Evolutionary conservation across 2,797 vertebrate species (phyloP).

Genomic region (Dipus sagitta): DNA sequence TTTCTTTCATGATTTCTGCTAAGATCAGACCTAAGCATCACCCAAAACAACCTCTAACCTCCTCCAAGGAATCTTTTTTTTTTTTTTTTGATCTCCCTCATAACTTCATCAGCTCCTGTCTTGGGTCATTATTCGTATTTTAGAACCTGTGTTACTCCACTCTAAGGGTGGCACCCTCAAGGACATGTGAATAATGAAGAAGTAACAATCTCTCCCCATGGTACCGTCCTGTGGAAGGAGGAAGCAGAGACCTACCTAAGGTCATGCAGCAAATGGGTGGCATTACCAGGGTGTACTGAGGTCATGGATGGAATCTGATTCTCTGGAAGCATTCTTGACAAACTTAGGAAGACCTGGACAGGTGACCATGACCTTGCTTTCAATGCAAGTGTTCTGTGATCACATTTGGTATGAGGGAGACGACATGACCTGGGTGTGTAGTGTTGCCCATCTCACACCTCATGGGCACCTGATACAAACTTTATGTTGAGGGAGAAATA

Average conservation of each 20-base stretch:
- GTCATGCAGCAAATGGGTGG: neutral
- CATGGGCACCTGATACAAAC: neutral
- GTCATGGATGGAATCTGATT: neutral
- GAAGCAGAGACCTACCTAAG: neutral
- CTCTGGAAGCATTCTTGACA: neutral
- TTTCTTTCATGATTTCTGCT: constrained; percentile 17
- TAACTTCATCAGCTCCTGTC: constrained; percentile 4
- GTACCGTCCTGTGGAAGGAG: neutral
- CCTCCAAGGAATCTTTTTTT: constrained; percentile 37
- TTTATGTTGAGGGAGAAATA: neutral
- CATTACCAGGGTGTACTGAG: neutral
- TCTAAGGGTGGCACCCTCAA: neutral
- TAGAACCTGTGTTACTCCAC: neutral
- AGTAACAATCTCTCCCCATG: neutral
- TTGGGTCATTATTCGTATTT: neutral
- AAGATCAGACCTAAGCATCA: constrained; percentile 55
- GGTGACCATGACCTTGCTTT: neutral
- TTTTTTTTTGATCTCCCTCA: neutral
- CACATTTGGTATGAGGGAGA: neutral
- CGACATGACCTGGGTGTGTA: too few species aligned
- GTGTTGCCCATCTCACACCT: neutral
- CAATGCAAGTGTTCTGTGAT: neutral
- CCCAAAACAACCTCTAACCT: constrained; percentile 49
- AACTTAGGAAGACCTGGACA: neutral
- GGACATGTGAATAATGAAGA: neutral